Evolutionary conservation across 2,888 invertebrate species (phyloP), one percentile per base, ranked within the genome.

Genomic region (Bugulina stolonifera): DNA sequence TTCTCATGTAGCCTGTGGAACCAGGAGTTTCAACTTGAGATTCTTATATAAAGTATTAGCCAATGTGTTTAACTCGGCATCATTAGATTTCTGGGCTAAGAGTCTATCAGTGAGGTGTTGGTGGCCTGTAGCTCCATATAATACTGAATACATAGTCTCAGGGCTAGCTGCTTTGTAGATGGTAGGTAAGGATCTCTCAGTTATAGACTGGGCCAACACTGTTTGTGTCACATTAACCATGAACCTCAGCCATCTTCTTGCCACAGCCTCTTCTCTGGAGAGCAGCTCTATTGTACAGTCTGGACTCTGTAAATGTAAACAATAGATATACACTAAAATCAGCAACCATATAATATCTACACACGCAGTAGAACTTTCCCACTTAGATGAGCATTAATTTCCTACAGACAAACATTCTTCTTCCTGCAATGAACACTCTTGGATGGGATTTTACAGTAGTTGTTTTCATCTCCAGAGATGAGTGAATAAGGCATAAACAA

Each of bases 141-240:
- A 72, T 0, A 79, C 80, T 1, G 78, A 76, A 75, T 83, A 87
- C 84, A 87, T 85, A 34, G 87, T 87, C 75, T 87, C 87, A 1
- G 87, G 87, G 3, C 87, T 86, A 23, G 87, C 84, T 5, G 87
- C 87, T 77, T 87, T 87, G 74, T 86, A 86, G 75, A 85, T 85
- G 0, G 85, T 80, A 23, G 87, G 87, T 18, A 87, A 81, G 75
- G 86, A 85, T 35, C 83, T 80, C 14, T 83, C 81, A 3, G 85
- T 85, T 71, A 87, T 83, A 69, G 85, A 78, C 58, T 83, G 78
- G 70, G 85, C 81, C 25, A 82, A 81, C 29, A 84, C 85, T 10
- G 85, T 83, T 58, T 81, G 79, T 22, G 86, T 82, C 22, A 88
- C 79, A 77, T 87, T 87, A 57, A 86, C 86, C 69, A 88, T 79